phyloP scores from a whole-genome alignment of 2,113 vertebrate species.

The Chloebia gouldiae region DNA sequence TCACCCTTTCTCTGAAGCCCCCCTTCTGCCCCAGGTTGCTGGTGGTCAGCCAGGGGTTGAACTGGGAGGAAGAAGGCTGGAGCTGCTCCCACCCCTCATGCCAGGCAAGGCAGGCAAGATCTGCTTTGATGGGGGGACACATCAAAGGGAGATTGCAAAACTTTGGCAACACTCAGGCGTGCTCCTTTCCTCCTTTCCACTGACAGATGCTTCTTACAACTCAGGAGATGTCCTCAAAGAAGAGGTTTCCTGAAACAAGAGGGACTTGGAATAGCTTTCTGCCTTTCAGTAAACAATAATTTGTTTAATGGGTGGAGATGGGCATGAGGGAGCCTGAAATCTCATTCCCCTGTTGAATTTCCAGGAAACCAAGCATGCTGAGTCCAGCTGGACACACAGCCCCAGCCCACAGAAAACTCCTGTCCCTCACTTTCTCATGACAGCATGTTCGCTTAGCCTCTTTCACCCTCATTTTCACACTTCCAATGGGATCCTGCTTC shows the following conservation, averaged over 20 bases:
- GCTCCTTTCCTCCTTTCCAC: background rate
- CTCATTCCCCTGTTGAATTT: background rate
- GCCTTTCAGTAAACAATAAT: conserved; percentile 36
- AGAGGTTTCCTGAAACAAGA: conserved; percentile 13
- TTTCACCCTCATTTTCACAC: background rate
- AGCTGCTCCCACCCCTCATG: accelerated
- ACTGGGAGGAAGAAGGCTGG: accelerated
- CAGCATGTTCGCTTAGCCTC: background rate
- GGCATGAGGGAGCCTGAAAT: background rate
- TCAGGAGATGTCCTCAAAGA: background rate
- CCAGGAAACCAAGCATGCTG: background rate
- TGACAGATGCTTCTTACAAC: background rate
- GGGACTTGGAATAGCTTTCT: background rate
- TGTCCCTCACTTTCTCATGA: background rate
- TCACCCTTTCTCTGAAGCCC: background rate
- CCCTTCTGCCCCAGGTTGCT: background rate
- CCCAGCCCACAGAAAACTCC: background rate
- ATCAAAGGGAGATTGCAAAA: background rate
- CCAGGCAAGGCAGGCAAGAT: background rate
- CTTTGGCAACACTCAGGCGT: background rate
- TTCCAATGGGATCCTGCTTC: background rate
- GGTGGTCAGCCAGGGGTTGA: background rate
- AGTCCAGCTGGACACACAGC: background rate
- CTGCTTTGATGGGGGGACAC: no score
- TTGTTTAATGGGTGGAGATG: conserved; percentile 24